phyloP scores from a whole-genome alignment of 2,113 vertebrate genomes.

The Sapayoa aenigma region DNA sequence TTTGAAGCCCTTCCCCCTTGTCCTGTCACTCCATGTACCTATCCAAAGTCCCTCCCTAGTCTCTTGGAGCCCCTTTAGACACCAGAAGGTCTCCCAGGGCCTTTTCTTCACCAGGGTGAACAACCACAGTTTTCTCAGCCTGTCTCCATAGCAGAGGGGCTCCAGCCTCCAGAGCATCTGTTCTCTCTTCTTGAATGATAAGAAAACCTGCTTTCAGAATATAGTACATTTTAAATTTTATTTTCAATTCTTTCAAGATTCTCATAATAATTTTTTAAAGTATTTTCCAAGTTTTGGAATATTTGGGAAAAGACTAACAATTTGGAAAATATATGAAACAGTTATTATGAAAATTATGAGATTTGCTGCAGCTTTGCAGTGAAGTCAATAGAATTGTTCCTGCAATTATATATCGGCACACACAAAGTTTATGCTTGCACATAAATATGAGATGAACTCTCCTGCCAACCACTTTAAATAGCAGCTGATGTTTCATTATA shows the following conservation, averaged over 20 bases:
- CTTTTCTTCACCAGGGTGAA: background rate
- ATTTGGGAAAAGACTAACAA: background rate
- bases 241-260: background rate
- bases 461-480: background rate
- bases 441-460: background rate
- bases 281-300: background rate
- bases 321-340: background rate
- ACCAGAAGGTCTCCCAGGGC: accelerated
- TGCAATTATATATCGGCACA: background rate
- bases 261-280: background rate
- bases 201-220: background rate
- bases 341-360: background rate
- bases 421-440: background rate
- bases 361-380: background rate
- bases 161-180: background rate
- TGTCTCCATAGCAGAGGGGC: background rate
- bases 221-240: background rate
- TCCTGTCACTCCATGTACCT: background rate
- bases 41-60: background rate
- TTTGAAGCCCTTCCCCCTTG: background rate
- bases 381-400: background rate
- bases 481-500: background rate
- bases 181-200: background rate
- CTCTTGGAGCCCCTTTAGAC: background rate
- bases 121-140: background rate